Evolutionary conservation across 2,797 vertebrate species (phyloP), one percentile per base, ranked within the genome.

Genomic region (Phrynocephalus vlangalii): DNA sequence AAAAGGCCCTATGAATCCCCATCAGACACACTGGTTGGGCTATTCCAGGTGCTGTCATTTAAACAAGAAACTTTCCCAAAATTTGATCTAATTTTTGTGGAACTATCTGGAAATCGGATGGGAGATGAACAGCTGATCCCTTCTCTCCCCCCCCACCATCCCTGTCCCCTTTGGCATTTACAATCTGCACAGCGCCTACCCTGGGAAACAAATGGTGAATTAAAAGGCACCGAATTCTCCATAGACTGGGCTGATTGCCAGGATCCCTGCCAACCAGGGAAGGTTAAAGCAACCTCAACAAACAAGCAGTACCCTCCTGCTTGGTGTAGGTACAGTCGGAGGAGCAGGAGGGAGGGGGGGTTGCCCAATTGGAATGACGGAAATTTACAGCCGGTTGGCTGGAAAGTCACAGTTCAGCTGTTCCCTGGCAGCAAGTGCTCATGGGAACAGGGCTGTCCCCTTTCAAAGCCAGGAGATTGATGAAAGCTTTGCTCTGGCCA

Each of bases 371-470:
- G 80, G 73, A 26, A 91, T 82, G 92, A 93, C 88, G 94, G 94
- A 94, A 95, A 96, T 96, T 96, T 96, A 95, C 94, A 95, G 93
- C 95, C 72, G 73, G 93, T 92, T 94, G 92, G 94, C 93, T 94
- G 90, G 92, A 95, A 95, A 95, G 95, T 95, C 95, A 95, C 96
- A 96, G 96, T 96, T 97, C 96, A 97, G 96, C 94, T 95, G 94
- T 95, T 97, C 94, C 95, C 94, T 94, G 83, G 56, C 93, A 97
- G 96, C 96, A 96, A 96, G 96, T 95, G 95, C 94, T 94, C 94
- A 95, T 94, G 95, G 96, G 94, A 95, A 93, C 92, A 70, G 91
- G 93, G 91, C 94, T 44, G 94, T 94, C 93, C 94, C 95, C 95
- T 93, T 95, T 95, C 95, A 94, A 94, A 95, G 91, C 93, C 86